phyloP scores from a whole-genome alignment of 2,113 vertebrate genomes.

The Aythya baeri region DNA sequence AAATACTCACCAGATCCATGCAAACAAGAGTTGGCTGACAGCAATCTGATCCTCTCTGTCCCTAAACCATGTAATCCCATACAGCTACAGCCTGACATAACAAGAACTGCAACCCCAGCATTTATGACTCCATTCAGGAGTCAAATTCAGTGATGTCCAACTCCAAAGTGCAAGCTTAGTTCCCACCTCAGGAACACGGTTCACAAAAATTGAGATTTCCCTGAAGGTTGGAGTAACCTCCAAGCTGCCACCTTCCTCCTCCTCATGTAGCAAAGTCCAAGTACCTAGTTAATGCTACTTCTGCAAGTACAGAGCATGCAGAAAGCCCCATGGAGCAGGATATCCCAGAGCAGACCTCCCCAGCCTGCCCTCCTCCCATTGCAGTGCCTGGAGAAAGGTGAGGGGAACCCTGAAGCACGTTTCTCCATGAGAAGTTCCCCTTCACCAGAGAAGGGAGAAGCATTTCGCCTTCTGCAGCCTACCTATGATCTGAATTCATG shows the following conservation, averaged over 20 bases:
- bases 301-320: neutral
- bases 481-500: conserved; percentile 18
- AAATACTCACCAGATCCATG: neutral
- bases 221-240: neutral
- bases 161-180: neutral
- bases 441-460: neutral
- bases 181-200: neutral
- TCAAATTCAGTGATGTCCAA: neutral
- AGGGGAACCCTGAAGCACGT: neutral
- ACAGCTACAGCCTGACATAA: neutral
- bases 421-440: neutral
- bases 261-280: neutral
- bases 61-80: neutral
- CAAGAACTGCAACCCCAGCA: neutral
- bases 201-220: neutral
- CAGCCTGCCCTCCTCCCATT: neutral
- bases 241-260: neutral
- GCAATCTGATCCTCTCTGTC: neutral
- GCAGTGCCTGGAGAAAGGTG: neutral
- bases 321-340: neutral
- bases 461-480: neutral
- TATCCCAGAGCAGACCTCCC: neutral
- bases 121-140: neutral
- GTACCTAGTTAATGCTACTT: neutral
- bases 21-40: neutral